Evolutionary conservation across 2,113 vertebrate species (phyloP), one percentile per base, ranked within the genome.

Genomic region (Trematocara stigmaticum): DNA sequence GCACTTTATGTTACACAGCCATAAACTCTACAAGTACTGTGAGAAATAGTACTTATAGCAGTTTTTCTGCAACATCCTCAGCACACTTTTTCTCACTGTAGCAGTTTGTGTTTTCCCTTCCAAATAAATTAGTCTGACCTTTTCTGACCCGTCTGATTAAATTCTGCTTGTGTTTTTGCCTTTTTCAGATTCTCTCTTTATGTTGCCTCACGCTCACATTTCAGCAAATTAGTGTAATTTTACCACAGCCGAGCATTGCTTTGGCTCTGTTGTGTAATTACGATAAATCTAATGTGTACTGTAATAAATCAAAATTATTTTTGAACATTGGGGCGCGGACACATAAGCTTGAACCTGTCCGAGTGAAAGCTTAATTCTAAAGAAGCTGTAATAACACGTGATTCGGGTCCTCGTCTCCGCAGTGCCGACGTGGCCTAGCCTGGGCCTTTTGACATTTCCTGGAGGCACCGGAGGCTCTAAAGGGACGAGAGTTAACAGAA

Each of bases 381-480:
- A 74, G 57, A 53, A 13, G 56, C 34, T 10, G 26, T 29, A 78
- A 53, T 5, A 12, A n/a, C 71, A 10, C 34, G 13, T 9, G 81
- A 64, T 42, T 52, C 0, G 23, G 23, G 61, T 29, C 49, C 45
- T 69, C 9, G 2, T 3, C 53, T 78, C 38, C 7, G 4, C 13
- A 0, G 16, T 10, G 23, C 35, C 11, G 78, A 57, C 4, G 83
- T 61, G 78, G 69, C 64, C 84, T 79, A 6, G 81, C 53, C 34
- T 5, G 69, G 64, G 35, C 12, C 66, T 18, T 66, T 53, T 92
- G 89, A 86, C 79, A 86, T 91, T 91, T 89, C 53, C 64, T 40
- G 55, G 29, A 81, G 66, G 13, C 84, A 76, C 57, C 5, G 16
- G 49, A 55, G 82, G 40, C 76, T 78, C 35, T 3, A 71, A 15